Percentiles rank a stretch among this genome's conserved stretches.
Evolutionary conservation across 2,113 vertebrate species (phyloP).

Genomic region (Scophthalmus maximus): DNA sequence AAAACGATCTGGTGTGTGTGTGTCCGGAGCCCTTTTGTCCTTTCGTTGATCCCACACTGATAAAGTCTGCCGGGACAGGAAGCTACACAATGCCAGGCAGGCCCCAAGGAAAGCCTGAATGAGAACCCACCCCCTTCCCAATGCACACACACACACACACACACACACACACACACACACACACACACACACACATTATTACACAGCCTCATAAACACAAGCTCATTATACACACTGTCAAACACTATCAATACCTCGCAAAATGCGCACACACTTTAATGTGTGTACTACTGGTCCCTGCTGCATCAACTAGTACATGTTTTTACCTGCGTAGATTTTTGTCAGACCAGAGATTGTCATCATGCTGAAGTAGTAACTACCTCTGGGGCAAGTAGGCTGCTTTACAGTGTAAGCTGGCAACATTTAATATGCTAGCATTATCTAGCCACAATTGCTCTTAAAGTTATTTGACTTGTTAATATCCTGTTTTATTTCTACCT

Average conservation of each 20-base stretch:
- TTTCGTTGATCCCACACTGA: constrained; percentile 73
- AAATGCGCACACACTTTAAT: no score
- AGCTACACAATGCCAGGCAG: constrained; percentile 79
- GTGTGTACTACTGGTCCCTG: no score
- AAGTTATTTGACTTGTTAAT: neutral
- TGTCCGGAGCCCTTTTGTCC: constrained; percentile 63
- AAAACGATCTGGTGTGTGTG: constrained; percentile 30
- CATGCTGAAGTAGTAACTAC: neutral
- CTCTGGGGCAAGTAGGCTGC: neutral
- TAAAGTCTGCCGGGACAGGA: constrained; percentile 73
- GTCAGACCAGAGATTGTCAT: neutral
- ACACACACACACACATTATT: neutral
- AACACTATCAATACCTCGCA: no score
- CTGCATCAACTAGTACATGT: neutral
- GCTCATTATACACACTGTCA: no score
- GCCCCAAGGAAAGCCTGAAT: constrained; percentile 69
- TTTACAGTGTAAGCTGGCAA: neutral
- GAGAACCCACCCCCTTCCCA: constrained; percentile 14
- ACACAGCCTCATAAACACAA: no score
- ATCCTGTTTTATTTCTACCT: neutral
- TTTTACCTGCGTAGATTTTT: no score
- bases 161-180: constrained; percentile 33
- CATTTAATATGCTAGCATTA: neutral
- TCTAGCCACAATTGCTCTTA: neutral
- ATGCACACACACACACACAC: neutral